Evolutionary conservation across 2,113 vertebrate species (phyloP).

Genomic region (Lethenteron reissneri): DNA sequence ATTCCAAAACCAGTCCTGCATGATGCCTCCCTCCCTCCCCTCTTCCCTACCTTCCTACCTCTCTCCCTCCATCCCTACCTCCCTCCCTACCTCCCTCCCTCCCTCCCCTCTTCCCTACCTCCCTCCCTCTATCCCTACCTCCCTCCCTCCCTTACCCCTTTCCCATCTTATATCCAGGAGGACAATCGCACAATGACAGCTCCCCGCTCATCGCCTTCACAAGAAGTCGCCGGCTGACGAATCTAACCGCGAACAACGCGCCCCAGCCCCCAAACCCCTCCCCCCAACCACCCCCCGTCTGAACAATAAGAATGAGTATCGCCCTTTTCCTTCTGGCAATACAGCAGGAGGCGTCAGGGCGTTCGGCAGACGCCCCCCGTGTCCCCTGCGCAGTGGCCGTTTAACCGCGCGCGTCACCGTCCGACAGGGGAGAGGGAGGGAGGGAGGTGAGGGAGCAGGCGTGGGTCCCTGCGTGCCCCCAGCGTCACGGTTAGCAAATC

Average conservation of each 20-base stretch:
- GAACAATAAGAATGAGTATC: neutral
- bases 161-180: neutral
- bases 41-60: neutral
- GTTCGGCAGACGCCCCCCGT: neutral
- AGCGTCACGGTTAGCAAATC: no score
- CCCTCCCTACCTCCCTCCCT: neutral
- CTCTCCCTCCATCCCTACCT: neutral
- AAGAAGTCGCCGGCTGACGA: neutral
- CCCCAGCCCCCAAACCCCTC: neutral
- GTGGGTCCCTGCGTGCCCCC: no score
- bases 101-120: neutral
- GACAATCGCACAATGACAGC: neutral
- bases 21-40: neutral
- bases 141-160: neutral
- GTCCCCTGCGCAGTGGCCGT: neutral
- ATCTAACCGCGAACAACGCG: neutral
- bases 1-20: neutral
- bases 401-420: neutral
- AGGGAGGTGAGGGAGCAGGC: no score
- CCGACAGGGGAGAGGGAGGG: conserved; percentile 4
- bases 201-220: neutral
- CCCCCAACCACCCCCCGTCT: neutral
- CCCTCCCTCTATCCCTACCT: neutral
- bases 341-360: neutral
- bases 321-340: neutral